Conservation (phyloP, 2,797 vertebrate species). For the Craterocephalus amniculus region DNA sequence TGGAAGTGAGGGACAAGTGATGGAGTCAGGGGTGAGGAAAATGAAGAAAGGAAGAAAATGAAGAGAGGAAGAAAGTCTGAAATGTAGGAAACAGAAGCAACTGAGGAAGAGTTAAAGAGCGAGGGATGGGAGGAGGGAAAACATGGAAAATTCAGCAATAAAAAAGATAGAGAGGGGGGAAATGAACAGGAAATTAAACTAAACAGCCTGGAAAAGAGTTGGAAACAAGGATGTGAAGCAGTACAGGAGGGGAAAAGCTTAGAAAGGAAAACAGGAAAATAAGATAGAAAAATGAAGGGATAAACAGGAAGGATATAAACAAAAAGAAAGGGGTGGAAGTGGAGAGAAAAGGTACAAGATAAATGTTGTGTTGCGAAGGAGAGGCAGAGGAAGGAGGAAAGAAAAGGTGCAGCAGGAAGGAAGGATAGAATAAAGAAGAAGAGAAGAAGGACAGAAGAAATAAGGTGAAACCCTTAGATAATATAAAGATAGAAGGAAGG, state of each 20-base stretch:
- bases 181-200: not conserved
- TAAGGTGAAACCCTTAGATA: too few species aligned
- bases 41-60: not conserved
- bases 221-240: not conserved
- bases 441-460: too few species aligned
- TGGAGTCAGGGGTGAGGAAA: not conserved
- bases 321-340: not conserved
- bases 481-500: not conserved
- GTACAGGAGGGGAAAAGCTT: too few species aligned
- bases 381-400: not conserved
- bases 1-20: not conserved
- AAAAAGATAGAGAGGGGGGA: too few species aligned
- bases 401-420: not conserved
- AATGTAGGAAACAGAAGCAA: not conserved
- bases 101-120: not conserved
- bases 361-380: too few species aligned
- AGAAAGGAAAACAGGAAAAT: not conserved
- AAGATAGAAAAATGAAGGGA: too few species aligned
- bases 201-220: not conserved
- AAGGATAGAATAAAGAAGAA: too few species aligned
- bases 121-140: not conserved
- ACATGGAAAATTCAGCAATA: accelerated
- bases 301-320: not conserved
- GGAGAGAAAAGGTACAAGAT: too few species aligned
- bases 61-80: not conserved